Evolutionary conservation across 2,113 vertebrate species (phyloP), one percentile per base, ranked within the genome.

Genomic region (Takifugu bimaculatus): DNA sequence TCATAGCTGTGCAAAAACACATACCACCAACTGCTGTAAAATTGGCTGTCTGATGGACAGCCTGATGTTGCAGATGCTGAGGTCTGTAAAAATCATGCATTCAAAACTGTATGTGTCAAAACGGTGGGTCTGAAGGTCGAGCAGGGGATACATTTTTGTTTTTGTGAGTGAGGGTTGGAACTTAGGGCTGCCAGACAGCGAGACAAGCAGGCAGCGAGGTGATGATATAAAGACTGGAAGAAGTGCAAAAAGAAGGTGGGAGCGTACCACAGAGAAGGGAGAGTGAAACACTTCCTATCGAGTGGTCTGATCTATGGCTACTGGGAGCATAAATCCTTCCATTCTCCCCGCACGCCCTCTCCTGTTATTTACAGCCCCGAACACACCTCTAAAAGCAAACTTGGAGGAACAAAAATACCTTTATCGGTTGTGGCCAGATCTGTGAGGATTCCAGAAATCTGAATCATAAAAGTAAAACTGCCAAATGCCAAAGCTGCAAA

Each of bases 251-350:
- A 51, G 27, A 26, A 47, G 7, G 39, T 20, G 4, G 63, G 13
- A 56, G 15, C 43, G 52, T 60, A 65, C 55, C 68, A 66, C 28
- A 57, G 47, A 50, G 58, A 63, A 65, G 54, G 28, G 65, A 60
- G 43, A 14, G 1, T 44, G 50, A 77, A 57, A 57, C 44, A 55
- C 55, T 66, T 80, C 75, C 71, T 81, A 71, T 54, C 43, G 45
- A 50, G 55, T 66, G 65, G 47, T 63, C 54, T 77, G 69, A 75
- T 69, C 53, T 74, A 47, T 58, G 45, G 65, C 70, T 62, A 63
- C 45, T 48, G 35, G 12, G 39, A 49, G 39, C 42, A 68, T 83
- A 71, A 78, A 83, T 83, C 72, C 32, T 55, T 71, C 63, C 28
- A 47, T 63, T 65, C 64, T 51, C 43, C 57, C 57, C 64, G 52